These are phyloP conservation scores for Agelas oroides DNA, from an alignment of 37 sponge, comb jelly and placozoan genomes.

Conservation along the genomic window DNA sequence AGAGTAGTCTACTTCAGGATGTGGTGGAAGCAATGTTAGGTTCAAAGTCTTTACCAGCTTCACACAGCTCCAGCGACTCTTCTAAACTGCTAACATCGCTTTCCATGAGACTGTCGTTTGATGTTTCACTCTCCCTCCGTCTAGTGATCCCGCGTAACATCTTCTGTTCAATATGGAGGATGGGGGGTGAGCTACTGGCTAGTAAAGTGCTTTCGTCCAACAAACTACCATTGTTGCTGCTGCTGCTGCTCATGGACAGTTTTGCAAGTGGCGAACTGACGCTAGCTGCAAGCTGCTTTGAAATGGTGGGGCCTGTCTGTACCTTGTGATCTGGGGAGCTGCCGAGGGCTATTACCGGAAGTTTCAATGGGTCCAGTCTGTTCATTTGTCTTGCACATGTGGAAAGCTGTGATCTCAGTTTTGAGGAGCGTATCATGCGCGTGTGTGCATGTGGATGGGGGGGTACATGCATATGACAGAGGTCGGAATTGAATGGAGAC, in stretches of 20 bases:
- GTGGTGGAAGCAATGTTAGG: too few species aligned
- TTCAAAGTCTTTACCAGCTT: too few species aligned
- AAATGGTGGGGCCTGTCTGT: too few species aligned
- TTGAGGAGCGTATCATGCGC: background rate
- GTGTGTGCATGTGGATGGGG: background rate
- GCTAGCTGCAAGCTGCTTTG: background rate
- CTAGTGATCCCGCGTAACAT: too few species aligned
- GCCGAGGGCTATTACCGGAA: too few species aligned
- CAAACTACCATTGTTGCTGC: too few species aligned
- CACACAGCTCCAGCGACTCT: too few species aligned
- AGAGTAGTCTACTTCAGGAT: too few species aligned
- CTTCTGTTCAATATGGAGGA: too few species aligned
- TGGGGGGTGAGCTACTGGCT: too few species aligned
- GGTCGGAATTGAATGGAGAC: conserved; percentile 49
- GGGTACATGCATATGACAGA: background rate
- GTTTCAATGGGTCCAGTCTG: background rate
- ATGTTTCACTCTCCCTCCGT: conserved; percentile 31
- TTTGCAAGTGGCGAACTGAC: conserved; percentile 27
- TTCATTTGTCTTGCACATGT: background rate
- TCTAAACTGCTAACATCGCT: conserved; percentile 1
- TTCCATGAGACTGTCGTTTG: conserved; percentile 30
- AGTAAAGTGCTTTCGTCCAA: too few species aligned
- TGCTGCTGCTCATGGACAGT: conserved; percentile 20
- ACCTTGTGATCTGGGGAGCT: too few species aligned
- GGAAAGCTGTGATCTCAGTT: background rate